Evolutionary conservation across 92 coral and sea anemone genomes (phyloP), one percentile per base, ranked within the genome.

Genomic region (Palythoa grandiflora): DNA sequence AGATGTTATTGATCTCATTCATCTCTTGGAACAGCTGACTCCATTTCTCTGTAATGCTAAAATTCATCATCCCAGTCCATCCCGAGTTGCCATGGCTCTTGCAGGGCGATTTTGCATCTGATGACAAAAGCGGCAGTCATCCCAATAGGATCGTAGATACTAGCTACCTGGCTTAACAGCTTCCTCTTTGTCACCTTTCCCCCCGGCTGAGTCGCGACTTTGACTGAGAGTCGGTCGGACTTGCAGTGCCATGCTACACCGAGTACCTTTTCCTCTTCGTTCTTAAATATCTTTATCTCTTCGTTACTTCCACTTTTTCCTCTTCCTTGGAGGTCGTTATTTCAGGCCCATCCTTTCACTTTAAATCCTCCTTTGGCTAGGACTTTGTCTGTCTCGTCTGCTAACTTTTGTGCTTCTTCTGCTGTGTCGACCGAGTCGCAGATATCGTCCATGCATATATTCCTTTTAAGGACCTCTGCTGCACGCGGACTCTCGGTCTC

Each of bases 361-460:
- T 65, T 68, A 63, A 63, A 61, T 5, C 79, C 57, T 38, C 79
- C 79, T 17, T 5, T 74, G 14, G 39, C 20, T 9, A 40, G 21
- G 4, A 74, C 51, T 44, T 38, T 20, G 66, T 76, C 80, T 19
- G 53, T 51, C 16, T 48, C 80, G 4, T 8, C 37, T 7, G 80
- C 20, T 38, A 76, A n/a, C 14, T 48, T 52, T 7, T 13, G n/a
- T 2, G 66, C 80, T 51, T 76, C 66, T 76, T 51, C 44, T 28
- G 12, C 13, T 3, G 80, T 51, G 59, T 76, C 54, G 9, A 51
- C 71, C 17, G 94, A 93, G 37, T 80, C 93, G 19, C 93, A 89
- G 21, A 93, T 91, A 15, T 91, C 96, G 52, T 91, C 94, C 94
- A 94, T 94, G 77, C 89, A 92, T 8, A 88, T 75, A 74, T 94